These are phyloP conservation scores for Ridgeia piscesae DNA, from an alignment of 1,140 invertebrate species.

Conservation along the genomic window DNA sequence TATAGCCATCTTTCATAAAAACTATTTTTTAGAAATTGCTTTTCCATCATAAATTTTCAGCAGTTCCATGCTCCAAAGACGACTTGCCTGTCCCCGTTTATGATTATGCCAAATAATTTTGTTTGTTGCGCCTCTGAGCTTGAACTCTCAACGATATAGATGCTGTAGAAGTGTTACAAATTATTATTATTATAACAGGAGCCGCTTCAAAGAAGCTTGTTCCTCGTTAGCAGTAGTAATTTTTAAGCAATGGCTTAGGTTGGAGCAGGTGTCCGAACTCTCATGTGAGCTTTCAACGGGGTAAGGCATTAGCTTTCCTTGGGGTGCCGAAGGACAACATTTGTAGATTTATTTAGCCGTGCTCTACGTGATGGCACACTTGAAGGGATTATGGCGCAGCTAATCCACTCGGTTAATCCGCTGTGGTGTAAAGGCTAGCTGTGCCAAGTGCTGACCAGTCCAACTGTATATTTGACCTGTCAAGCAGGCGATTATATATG, in stretches of 20 bases:
- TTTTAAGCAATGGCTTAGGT: not conserved
- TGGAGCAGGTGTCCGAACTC: not conserved
- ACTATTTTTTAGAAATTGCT: no score
- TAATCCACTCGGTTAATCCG: not conserved
- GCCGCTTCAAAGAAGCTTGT: not conserved
- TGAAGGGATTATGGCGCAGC: not conserved
- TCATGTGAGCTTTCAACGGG: not conserved
- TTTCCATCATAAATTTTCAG: no score
- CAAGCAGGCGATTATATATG: not conserved
- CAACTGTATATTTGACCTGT: not conserved
- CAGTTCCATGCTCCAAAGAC: no score
- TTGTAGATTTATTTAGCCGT: not conserved
- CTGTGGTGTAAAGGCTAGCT: not conserved
- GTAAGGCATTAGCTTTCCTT: not conserved
- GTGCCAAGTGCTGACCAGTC: not conserved
- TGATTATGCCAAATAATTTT: no score
- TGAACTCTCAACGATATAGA: no score
- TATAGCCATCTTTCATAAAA: no score
- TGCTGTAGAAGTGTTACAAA: no score
- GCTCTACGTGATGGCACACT: not conserved
- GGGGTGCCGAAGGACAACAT: not conserved
- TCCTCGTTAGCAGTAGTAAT: not conserved
- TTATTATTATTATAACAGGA: not conserved
- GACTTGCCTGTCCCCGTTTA: no score
- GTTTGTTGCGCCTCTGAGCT: no score